phyloP scores from a whole-genome alignment of 2,888 invertebrate genomes.

The Metallyticus violacea region DNA sequence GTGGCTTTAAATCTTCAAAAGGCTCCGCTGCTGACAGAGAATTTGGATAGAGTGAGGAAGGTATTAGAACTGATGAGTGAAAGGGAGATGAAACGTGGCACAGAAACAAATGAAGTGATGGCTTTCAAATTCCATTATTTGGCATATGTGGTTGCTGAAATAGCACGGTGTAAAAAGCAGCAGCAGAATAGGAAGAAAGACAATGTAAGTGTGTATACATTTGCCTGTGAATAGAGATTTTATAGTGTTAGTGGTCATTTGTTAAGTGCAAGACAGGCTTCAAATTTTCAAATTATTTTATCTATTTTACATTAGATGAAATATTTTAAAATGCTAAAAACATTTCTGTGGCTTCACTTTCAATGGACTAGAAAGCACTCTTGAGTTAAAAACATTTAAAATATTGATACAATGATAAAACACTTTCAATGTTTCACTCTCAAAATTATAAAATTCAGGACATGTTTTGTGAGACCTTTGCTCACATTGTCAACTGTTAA shows the following conservation, averaged over 20 bases:
- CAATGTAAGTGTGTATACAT: neutral
- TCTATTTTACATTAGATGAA: too few species aligned
- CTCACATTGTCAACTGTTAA: too few species aligned
- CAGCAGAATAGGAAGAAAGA: slow-evolving; percentile 43
- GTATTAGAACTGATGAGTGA: slow-evolving; percentile 82
- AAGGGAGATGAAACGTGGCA: slow-evolving; percentile 77
- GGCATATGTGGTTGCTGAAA: slow-evolving; percentile 68
- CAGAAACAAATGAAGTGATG: slow-evolving; percentile 86
- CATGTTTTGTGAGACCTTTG: too few species aligned
- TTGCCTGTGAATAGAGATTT: neutral
- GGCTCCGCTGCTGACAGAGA: slow-evolving; percentile 66
- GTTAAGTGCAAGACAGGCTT: neutral
- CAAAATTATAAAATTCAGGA: too few species aligned
- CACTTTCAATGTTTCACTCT: too few species aligned
- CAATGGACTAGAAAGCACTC: too few species aligned
- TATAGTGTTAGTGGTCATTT: neutral
- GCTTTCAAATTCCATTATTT: slow-evolving; percentile 87
- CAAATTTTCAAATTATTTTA: too few species aligned
- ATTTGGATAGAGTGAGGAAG: slow-evolving; percentile 69
- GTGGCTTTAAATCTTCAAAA: slow-evolving; percentile 77
- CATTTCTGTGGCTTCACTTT: too few species aligned
- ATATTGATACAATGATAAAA: too few species aligned
- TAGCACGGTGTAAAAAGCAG: slow-evolving; percentile 66
- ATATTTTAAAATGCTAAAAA: too few species aligned
- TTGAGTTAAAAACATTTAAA: too few species aligned